Conservation (phyloP, 2,888 invertebrate species). For the Coelogynopora nodosa region DNA sequence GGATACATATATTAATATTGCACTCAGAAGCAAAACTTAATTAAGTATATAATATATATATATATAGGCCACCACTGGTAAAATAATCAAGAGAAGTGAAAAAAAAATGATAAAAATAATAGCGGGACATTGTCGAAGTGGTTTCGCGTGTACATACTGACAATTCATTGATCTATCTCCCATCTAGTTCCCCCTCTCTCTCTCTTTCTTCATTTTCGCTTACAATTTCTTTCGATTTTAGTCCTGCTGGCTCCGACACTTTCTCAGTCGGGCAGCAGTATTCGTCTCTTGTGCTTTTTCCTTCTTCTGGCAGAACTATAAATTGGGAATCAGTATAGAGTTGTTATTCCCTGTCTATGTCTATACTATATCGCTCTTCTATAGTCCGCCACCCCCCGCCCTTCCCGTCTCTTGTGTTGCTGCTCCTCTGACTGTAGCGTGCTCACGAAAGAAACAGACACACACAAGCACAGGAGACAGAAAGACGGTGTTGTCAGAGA, state of each 20-base stretch:
- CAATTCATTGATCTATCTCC: constrained; percentile 2
- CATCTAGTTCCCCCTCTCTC: not conserved
- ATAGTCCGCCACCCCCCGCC: too few relatives aligned
- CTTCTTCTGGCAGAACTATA: too few relatives aligned
- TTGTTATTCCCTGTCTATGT: not conserved
- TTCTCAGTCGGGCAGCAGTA: not conserved
- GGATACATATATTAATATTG: too few relatives aligned
- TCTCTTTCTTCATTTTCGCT: not conserved
- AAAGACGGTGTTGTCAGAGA: too few relatives aligned
- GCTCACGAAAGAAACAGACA: too few relatives aligned
- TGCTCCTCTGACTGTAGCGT: too few relatives aligned
- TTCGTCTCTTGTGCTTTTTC: not conserved
- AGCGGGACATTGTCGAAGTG: not conserved
- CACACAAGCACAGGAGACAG: too few relatives aligned
- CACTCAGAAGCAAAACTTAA: too few relatives aligned
- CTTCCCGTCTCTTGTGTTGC: too few relatives aligned
- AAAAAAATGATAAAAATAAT: not conserved
- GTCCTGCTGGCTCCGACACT: not conserved
- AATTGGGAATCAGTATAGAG: too few relatives aligned
- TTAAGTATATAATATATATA: too few relatives aligned
- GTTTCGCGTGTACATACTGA: not conserved
- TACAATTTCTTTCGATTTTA: not conserved
- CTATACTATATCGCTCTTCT: not conserved
- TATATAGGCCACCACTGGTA: too few relatives aligned
- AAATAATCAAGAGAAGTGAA: not conserved